phyloP scores from a whole-genome alignment of 2,888 invertebrate species.

The Pomacea canaliculata region DNA sequence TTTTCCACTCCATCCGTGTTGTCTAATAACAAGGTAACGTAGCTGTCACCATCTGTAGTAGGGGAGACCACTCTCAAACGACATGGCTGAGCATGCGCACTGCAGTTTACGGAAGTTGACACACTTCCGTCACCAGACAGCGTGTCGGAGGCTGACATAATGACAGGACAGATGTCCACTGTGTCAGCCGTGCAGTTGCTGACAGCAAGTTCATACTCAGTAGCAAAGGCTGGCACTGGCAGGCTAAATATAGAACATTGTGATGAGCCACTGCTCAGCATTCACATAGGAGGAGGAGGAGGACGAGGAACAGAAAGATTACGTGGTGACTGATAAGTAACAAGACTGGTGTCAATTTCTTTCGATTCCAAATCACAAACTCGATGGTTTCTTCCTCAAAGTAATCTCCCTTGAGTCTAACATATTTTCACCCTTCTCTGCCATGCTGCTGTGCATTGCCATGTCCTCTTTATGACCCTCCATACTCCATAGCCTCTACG shows the following conservation, averaged over 20 bases:
- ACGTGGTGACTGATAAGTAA: too few relatives aligned
- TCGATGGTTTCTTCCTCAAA: too few relatives aligned
- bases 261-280: background rate
- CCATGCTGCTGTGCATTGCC: too few relatives aligned
- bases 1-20: background rate
- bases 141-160: constrained; percentile 30
- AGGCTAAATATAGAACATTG: constrained; percentile 22
- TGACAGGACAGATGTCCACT: constrained; percentile 38
- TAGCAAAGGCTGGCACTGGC: constrained; percentile 21
- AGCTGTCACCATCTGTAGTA: constrained; percentile 7
- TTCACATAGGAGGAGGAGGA: too few relatives aligned
- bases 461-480: too few relatives aligned
- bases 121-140: constrained; percentile 26
- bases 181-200: constrained; percentile 32
- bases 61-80: constrained; percentile 25
- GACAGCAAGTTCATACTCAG: constrained; percentile 20
- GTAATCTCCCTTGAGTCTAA: too few relatives aligned
- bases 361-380: too few relatives aligned
- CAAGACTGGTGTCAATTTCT: too few relatives aligned
- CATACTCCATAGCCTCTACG: too few relatives aligned
- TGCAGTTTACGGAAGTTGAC: constrained; percentile 31
- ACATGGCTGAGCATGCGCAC: constrained; percentile 18
- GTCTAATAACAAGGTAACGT: constrained; percentile 17
- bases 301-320: too few relatives aligned
- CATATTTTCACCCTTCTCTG: too few relatives aligned